Evolutionary conservation across 2,888 invertebrate genomes (phyloP).

Genomic region (Limnephilus marmoratus): DNA sequence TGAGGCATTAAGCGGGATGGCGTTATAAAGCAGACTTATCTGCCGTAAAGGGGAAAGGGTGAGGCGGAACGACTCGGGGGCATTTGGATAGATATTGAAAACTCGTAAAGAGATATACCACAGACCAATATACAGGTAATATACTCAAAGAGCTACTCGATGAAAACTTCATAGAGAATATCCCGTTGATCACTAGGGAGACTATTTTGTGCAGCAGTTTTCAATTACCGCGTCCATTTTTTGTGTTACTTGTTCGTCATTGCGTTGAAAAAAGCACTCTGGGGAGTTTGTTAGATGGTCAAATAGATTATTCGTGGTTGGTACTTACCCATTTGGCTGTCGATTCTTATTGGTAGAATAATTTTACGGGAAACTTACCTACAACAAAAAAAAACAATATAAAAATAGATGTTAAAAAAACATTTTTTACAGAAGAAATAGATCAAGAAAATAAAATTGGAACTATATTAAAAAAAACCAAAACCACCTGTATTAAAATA

Average conservation of each 20-base stretch:
- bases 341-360: not conserved
- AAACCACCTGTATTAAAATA: too few relatives aligned
- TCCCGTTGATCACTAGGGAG: not conserved
- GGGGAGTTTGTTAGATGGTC: not conserved
- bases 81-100: conserved; percentile 49
- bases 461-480: too few relatives aligned
- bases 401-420: not conserved
- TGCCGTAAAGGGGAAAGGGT: conserved; percentile 21
- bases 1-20: conserved; percentile 22
- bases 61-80: conserved; percentile 39
- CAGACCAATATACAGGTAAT: conserved; percentile 40
- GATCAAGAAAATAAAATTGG: not conserved
- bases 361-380: not conserved
- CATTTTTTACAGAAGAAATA: not conserved
- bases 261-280: not conserved
- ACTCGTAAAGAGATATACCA: conserved; percentile 44
- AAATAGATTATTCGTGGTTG: not conserved
- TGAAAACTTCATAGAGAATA: not conserved
- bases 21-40: conserved; percentile 30
- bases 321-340: not conserved
- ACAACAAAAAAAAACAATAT: not conserved
- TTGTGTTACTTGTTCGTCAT: not conserved
- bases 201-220: not conserved
- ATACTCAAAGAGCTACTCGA: not conserved
- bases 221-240: not conserved